Conservation (phyloP, 2,113 vertebrate genomes). For the Hylia prasina region DNA sequence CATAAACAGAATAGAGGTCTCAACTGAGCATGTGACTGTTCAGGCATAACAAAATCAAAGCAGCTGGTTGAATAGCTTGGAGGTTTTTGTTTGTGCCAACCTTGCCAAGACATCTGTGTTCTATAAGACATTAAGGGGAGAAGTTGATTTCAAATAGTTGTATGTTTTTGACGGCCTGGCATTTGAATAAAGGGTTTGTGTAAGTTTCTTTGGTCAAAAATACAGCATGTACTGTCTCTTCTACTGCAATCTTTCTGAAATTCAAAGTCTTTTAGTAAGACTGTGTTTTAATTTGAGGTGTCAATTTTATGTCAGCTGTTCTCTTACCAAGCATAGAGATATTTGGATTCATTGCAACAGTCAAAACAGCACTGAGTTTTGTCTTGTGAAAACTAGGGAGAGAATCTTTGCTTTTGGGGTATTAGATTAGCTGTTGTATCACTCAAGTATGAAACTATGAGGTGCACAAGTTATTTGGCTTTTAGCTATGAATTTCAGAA, state of each 20-base stretch:
- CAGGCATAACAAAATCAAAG: conserved; percentile 37
- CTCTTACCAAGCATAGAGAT: background rate
- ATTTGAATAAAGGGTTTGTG: background rate
- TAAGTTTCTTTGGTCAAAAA: background rate
- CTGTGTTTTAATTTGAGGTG: background rate
- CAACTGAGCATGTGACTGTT: background rate
- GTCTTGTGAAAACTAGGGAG: background rate
- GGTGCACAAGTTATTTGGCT: background rate
- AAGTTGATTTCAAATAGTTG: background rate
- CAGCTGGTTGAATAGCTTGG: conserved; percentile 32
- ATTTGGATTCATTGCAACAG: background rate
- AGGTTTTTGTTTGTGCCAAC: conserved; percentile 4
- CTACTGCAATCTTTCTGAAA: background rate
- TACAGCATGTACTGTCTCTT: background rate
- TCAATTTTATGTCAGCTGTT: background rate
- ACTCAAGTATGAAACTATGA: background rate
- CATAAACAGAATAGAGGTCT: conserved; percentile 6
- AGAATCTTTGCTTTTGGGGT: background rate
- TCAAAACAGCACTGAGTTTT: background rate
- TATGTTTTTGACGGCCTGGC: background rate
- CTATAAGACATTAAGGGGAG: conserved; percentile 6
- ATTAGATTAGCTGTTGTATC: background rate
- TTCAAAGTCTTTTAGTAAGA: background rate
- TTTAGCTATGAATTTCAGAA: background rate
- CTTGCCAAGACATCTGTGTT: conserved; percentile 46